phyloP scores from a whole-genome alignment of 2,888 invertebrate genomes.

The Tetragonisca angustula region DNA sequence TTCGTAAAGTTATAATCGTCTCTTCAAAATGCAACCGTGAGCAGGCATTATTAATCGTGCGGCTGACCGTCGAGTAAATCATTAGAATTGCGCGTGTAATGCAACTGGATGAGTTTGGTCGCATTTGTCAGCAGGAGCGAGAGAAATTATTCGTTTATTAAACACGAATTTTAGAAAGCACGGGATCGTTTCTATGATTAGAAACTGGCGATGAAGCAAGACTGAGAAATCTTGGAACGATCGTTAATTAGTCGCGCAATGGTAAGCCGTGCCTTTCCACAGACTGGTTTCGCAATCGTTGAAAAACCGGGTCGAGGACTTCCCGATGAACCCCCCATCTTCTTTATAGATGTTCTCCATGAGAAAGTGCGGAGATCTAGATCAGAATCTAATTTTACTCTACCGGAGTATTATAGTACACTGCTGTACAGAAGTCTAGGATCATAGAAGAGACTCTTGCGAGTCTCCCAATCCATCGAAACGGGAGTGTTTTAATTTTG shows the following conservation, averaged over 20 bases:
- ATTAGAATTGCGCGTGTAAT: neutral
- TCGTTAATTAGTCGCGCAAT: slow-evolving; percentile 48
- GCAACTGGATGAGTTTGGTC: too few species aligned
- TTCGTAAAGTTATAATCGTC: slow-evolving; percentile 11
- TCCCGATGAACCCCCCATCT: neutral
- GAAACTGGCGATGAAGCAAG: slow-evolving; percentile 5
- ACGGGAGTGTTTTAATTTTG: too few species aligned
- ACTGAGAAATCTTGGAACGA: slow-evolving; percentile 40
- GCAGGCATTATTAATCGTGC: neutral
- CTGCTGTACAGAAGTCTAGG: too few species aligned
- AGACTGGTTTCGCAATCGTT: slow-evolving; percentile 36
- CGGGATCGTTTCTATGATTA: neutral
- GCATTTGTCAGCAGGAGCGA: too few species aligned
- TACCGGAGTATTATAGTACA: too few species aligned
- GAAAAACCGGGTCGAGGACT: slow-evolving; percentile 34
- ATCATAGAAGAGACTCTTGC: too few species aligned
- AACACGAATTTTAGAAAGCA: neutral
- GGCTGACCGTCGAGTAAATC: slow-evolving; percentile 6
- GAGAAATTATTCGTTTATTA: neutral
- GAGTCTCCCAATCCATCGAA: too few species aligned
- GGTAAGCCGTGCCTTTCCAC: neutral
- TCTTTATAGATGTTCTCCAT: neutral
- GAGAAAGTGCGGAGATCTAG: neutral
- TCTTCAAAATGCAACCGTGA: neutral
- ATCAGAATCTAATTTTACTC: too few species aligned